These are phyloP conservation scores for Anseranas semipalmata DNA, from an alignment of 2,113 vertebrate species.

Conservation along the genomic window DNA sequence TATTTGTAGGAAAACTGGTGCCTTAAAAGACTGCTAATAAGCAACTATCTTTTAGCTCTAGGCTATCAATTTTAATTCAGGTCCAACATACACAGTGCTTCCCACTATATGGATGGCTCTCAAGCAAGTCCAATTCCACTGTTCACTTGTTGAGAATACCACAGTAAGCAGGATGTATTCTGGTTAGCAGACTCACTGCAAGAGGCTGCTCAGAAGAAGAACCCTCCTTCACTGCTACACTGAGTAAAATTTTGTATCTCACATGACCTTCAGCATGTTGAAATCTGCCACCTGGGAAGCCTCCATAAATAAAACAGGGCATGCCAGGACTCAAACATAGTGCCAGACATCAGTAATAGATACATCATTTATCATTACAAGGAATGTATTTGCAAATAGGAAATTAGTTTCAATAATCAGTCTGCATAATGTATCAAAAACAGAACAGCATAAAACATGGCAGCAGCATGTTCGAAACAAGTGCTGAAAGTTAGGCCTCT, in stretches of 20 bases:
- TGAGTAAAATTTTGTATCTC: background rate
- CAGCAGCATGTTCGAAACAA: background rate
- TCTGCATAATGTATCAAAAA: background rate
- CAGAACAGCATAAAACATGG: background rate
- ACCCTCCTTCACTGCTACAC: background rate
- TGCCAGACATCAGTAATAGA: background rate
- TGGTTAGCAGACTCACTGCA: background rate
- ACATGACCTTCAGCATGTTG: background rate
- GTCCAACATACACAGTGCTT: background rate
- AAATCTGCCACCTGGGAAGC: background rate
- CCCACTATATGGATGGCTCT: background rate
- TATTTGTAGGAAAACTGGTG: background rate
- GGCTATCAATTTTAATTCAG: background rate
- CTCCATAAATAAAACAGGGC: background rate
- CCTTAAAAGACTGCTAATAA: background rate
- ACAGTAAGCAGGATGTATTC: background rate
- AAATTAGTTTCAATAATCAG: background rate
- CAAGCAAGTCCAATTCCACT: background rate
- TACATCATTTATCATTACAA: background rate
- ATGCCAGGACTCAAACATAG: background rate
- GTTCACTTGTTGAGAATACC: background rate
- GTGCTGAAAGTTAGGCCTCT: background rate
- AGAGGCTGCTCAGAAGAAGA: background rate
- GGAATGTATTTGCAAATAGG: background rate
- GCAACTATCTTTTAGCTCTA: background rate